phyloP scores from a whole-genome alignment of 2,888 invertebrate genomes.

The Thera britannica region DNA sequence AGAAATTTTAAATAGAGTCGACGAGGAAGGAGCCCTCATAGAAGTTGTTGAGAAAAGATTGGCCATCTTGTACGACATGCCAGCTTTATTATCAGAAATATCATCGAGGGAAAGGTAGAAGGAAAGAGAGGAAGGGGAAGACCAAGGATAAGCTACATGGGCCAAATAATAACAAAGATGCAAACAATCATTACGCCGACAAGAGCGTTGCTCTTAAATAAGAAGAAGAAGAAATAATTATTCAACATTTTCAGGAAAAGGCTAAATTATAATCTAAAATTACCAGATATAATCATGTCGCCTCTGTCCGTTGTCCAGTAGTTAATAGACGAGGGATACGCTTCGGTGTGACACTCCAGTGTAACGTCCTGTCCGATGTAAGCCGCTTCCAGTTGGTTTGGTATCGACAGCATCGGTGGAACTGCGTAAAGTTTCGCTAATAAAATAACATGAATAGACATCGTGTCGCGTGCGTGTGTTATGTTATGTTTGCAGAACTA shows the following conservation, averaged over 20 bases:
- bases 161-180: too few species aligned
- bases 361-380: conserved; percentile 95
- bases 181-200: too few species aligned
- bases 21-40: too few species aligned
- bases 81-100: too few species aligned
- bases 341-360: conserved; percentile 95
- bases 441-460: conserved; percentile 40
- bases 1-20: too few species aligned
- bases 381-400: conserved; percentile 96
- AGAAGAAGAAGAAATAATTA: too few species aligned
- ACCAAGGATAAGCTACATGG: too few species aligned
- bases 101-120: too few species aligned
- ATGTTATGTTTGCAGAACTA: conserved; percentile 38
- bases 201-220: too few species aligned
- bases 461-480: conserved; percentile 31
- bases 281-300: conserved; percentile 97
- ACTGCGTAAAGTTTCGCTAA: conserved; percentile 81
- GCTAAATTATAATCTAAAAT: background rate
- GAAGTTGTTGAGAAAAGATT: too few species aligned
- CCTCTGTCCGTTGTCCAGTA: conserved; percentile 97
- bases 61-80: too few species aligned
- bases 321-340: conserved; percentile 96
- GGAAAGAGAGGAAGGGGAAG: too few species aligned
- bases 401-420: conserved; percentile 97
- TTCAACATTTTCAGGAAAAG: background rate